Conservation (phyloP, 2,113 vertebrate species). For the Setophaga petechia region DNA sequence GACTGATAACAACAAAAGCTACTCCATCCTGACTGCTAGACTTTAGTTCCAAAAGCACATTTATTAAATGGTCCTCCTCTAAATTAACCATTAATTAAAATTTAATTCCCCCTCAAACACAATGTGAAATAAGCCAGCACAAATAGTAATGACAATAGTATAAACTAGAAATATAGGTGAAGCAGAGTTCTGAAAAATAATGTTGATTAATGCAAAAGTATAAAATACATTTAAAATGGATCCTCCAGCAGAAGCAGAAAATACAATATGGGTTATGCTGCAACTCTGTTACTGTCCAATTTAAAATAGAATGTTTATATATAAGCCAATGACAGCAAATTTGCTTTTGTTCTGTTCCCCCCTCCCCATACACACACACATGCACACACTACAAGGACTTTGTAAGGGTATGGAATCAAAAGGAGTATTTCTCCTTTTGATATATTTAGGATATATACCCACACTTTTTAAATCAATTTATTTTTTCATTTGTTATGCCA, state of each 20-base stretch:
- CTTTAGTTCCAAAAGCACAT: neutral
- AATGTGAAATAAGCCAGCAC: slow-evolving; percentile 24
- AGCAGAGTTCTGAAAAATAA: slow-evolving; percentile 17
- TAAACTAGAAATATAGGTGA: neutral
- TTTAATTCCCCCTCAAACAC: slow-evolving; percentile 4
- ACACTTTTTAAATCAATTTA: neutral
- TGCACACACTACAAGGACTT: neutral
- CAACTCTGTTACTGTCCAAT: neutral
- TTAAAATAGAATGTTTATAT: slow-evolving; percentile 41
- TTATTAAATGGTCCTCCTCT: slow-evolving; percentile 27
- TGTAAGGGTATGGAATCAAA: neutral
- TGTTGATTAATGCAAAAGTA: neutral
- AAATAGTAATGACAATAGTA: neutral
- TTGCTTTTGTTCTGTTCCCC: neutral
- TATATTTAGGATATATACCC: neutral
- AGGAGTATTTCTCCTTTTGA: neutral
- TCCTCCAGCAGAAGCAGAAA: neutral
- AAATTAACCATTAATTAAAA: slow-evolving; percentile 60
- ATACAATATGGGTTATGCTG: neutral
- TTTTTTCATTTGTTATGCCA: neutral
- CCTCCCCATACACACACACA: neutral
- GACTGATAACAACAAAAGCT: neutral
- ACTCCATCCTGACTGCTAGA: neutral
- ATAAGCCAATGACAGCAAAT: slow-evolving; percentile 6
- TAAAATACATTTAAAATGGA: neutral